phyloP scores from a whole-genome alignment of 37 sponge, comb jelly and placozoan species.

The Tethya wilhelma region DNA sequence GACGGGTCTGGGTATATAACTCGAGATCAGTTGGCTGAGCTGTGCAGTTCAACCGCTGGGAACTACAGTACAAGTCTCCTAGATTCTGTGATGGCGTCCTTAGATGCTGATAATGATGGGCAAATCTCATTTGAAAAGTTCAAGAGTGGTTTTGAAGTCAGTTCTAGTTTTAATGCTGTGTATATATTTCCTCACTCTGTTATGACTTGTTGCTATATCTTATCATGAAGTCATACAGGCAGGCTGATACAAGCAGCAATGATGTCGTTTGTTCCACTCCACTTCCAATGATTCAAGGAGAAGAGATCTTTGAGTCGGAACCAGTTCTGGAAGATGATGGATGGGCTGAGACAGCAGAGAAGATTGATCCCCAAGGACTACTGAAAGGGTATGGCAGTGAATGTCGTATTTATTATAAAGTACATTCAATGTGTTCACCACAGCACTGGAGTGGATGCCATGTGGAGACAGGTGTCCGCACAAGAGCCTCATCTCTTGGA shows the following conservation, averaged over 20 bases:
- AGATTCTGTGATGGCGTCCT: conserved; percentile 27
- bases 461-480: conserved; percentile 39
- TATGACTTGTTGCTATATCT: too few relatives aligned
- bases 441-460: background rate
- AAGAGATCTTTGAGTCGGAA: conserved; percentile 18
- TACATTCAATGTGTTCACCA: background rate
- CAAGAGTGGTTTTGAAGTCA: conserved; percentile 31
- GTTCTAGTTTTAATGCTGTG: too few relatives aligned
- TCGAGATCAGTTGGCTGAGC: background rate
- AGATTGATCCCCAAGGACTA: conserved; percentile 47
- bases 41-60: conserved; percentile 1
- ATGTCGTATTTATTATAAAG: background rate
- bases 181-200: too few relatives aligned
- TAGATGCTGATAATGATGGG: conserved; percentile 47
- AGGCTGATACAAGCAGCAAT: too few relatives aligned
- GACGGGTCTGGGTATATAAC: conserved; percentile 56
- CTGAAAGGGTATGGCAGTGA: conserved; percentile 2
- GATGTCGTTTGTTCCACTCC: background rate
- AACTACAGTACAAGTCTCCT: background rate
- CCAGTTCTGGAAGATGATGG: conserved; percentile 13
- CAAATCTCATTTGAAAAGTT: conserved; percentile 63
- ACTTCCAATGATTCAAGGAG: background rate
- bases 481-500: conserved; percentile 41
- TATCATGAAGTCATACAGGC: too few relatives aligned
- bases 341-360: conserved; percentile 19